A percentile compares a stretch with the other conserved stretches of the same genome.
Conservation (phyloP, 64 coral and sea anemone genomes). For the Porites australiensis region DNA sequence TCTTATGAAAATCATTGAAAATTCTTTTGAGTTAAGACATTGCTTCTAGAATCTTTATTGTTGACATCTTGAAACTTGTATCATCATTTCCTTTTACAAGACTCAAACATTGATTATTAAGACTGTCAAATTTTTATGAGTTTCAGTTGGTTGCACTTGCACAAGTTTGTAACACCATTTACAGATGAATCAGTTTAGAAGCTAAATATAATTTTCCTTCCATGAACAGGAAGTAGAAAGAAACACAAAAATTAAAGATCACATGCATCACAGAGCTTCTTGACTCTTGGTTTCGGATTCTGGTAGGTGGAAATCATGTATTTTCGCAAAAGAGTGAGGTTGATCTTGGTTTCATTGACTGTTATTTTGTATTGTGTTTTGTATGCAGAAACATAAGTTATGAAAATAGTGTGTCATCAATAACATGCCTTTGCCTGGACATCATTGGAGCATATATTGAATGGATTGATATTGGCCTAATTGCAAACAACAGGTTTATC, state of each 20-base stretch:
- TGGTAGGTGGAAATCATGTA: constrained; percentile 56
- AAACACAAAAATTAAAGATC: constrained; percentile 91
- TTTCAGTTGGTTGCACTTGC: too few species aligned
- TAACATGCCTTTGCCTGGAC: constrained; percentile 91
- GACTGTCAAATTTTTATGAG: too few species aligned
- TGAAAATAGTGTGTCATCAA: constrained; percentile 62
- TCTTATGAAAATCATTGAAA: too few species aligned
- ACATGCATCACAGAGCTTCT: constrained; percentile 85
- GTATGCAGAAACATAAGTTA: constrained; percentile 67
- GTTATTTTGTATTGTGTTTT: neutral
- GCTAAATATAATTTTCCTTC: neutral
- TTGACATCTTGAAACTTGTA: too few species aligned
- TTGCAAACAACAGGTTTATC: constrained; percentile 98
- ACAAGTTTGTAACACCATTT: too few species aligned
- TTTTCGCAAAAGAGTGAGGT: too few species aligned
- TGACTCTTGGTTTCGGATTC: constrained; percentile 87
- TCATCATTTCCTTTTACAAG: too few species aligned
- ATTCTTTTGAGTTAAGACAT: too few species aligned
- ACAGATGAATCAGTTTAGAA: too few species aligned
- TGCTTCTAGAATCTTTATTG: too few species aligned
- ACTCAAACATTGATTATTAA: too few species aligned
- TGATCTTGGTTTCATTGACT: neutral
- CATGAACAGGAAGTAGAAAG: constrained; percentile 73
- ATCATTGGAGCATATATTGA: constrained; percentile 91
- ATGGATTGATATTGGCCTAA: constrained; percentile 92